Evolutionary conservation across 2,888 invertebrate genomes (phyloP).

Genomic region (Diploptera punctata): DNA sequence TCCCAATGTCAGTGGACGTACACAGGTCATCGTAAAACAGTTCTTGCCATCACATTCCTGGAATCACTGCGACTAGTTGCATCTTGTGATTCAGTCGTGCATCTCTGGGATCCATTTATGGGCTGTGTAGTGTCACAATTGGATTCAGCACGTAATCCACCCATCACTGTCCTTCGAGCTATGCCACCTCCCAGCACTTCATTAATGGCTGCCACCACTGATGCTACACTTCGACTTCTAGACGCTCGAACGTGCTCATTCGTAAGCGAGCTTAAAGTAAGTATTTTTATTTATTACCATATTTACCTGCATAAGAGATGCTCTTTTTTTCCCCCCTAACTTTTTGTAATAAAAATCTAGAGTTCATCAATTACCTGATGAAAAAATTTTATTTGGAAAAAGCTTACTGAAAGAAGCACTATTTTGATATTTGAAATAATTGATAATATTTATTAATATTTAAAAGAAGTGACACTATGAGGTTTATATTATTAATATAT

Average conservation of each 20-base stretch:
- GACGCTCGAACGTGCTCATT: conserved; percentile 83
- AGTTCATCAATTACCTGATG: no score
- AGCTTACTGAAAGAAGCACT: no score
- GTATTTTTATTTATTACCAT: no score
- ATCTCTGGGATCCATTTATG: conserved; percentile 93
- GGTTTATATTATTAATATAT: no score
- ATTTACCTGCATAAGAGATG: no score
- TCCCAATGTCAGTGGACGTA: conserved; percentile 88
- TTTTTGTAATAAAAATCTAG: no score
- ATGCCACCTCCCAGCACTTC: conserved; percentile 79
- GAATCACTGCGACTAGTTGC: conserved; percentile 87
- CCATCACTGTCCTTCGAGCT: conserved; percentile 83
- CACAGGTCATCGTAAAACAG: conserved; percentile 89
- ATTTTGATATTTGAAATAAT: no score
- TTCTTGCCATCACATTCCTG: conserved; percentile 87
- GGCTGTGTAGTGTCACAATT: conserved; percentile 57
- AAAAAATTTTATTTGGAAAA: no score
- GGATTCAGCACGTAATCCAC: conserved; percentile 56
- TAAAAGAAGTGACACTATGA: no score
- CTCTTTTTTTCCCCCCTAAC: no score
- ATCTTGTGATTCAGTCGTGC: conserved; percentile 92
- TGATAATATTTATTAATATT: no score
- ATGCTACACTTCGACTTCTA: conserved; percentile 84
- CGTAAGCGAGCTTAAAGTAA: conserved; percentile 85
- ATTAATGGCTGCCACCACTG: conserved; percentile 85